A percentile compares a stretch with the other conserved stretches of the same genome.
phyloP scores from a whole-genome alignment of 2,888 invertebrate species.

The Blastobasis adustella region DNA sequence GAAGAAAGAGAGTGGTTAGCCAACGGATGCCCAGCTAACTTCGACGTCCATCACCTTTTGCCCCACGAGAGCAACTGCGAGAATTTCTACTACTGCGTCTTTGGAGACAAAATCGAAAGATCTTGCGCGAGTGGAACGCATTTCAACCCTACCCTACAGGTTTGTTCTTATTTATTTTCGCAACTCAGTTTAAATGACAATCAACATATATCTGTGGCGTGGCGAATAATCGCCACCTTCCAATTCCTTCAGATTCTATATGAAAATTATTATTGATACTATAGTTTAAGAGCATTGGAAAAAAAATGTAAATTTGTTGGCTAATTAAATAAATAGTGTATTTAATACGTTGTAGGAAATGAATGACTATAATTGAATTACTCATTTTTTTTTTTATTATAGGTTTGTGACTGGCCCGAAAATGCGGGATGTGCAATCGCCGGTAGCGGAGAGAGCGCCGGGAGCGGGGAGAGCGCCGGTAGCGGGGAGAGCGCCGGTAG shows the following conservation, averaged over 20 bases:
- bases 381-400: slow-evolving; percentile 8
- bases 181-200: too few species aligned
- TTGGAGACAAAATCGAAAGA: slow-evolving; percentile 26
- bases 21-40: slow-evolving; percentile 28
- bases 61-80: slow-evolving; percentile 37
- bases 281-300: too few species aligned
- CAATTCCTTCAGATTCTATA: slow-evolving; percentile 38
- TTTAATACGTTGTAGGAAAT: too few species aligned
- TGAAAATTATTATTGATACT: slow-evolving; percentile 10
- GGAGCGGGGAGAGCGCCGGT: slow-evolving; percentile 20
- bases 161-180: slow-evolving; percentile 23
- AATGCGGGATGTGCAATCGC: slow-evolving; percentile 18
- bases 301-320: too few species aligned
- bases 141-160: slow-evolving; percentile 30
- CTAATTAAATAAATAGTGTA: too few species aligned
- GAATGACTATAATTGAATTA: too few species aligned
- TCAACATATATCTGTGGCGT: slow-evolving; percentile 16
- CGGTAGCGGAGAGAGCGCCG: slow-evolving; percentile 6
- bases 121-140: slow-evolving; percentile 27
- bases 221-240: slow-evolving; percentile 22
- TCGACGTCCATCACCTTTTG: slow-evolving; percentile 20
- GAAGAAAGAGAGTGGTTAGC: too few species aligned
- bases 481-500: slow-evolving; percentile 24
- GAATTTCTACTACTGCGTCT: slow-evolving; percentile 38
- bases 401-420: slow-evolving; percentile 21